Percentiles rank a stretch among this genome's conserved stretches.
phyloP scores from a whole-genome alignment of 1,140 invertebrate genomes.

The Drosophila asahinai region DNA sequence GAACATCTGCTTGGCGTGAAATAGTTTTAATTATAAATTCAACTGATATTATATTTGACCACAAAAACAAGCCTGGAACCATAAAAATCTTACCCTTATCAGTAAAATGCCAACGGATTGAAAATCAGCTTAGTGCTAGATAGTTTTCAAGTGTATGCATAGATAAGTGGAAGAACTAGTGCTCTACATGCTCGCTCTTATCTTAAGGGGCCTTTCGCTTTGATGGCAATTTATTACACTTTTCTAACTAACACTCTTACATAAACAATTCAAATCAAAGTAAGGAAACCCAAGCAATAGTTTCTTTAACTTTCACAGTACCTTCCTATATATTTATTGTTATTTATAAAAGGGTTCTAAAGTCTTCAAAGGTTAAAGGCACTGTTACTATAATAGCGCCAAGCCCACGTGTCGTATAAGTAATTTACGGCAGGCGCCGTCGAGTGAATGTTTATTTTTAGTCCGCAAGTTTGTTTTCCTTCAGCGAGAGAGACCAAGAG shows the following conservation, averaged over 20 bases:
- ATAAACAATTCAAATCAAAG: neutral
- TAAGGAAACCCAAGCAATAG: slow-evolving; percentile 1
- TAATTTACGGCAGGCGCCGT: slow-evolving; percentile 38
- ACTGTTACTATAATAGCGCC: slow-evolving; percentile 1
- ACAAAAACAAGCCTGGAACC: too few species aligned
- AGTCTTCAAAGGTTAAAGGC: neutral
- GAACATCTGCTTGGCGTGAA: neutral
- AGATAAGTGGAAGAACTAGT: slow-evolving; percentile 1
- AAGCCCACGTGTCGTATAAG: slow-evolving; percentile 48
- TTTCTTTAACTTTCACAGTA: slow-evolving; percentile 2
- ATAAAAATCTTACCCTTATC: neutral
- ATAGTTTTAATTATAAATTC: neutral
- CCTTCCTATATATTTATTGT: neutral
- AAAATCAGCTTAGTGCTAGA: slow-evolving; percentile 10
- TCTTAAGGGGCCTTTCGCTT: neutral
- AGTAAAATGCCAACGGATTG: slow-evolving; percentile 2
- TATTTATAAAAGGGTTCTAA: neutral
- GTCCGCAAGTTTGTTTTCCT: slow-evolving; percentile 10
- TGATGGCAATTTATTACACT: neutral
- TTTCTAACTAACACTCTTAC: neutral
- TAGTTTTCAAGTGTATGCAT: slow-evolving; percentile 9
- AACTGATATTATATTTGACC: too few species aligned
- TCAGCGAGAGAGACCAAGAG: slow-evolving; percentile 6
- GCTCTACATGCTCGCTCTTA: neutral
- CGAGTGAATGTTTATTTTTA: slow-evolving; percentile 52